A percentile compares a stretch with the other conserved stretches of the same genome.
phyloP scores from a whole-genome alignment of 2,797 vertebrate genomes.

The Rhinatrema bivittatum region DNA sequence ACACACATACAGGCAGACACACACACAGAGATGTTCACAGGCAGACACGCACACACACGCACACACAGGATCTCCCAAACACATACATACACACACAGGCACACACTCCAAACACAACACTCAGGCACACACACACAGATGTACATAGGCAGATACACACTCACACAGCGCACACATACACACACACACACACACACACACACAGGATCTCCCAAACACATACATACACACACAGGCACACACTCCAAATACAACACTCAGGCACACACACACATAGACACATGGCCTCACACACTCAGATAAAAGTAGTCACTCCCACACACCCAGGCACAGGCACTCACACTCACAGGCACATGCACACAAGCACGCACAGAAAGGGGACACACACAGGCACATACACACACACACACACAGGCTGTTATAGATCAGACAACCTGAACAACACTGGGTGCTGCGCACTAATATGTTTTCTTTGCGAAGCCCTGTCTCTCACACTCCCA shows the following conservation, averaged over 20 bases:
- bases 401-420: too few species aligned
- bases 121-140: neutral
- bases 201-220: neutral
- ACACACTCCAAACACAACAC: neutral
- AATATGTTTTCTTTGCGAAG: too few species aligned
- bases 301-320: neutral
- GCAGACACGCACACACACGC: too few species aligned
- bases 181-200: neutral
- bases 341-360: neutral
- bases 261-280: neutral
- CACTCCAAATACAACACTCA: neutral
- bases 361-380: too few species aligned
- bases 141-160: neutral
- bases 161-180: neutral
- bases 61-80: neutral
- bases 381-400: too few species aligned
- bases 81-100: neutral
- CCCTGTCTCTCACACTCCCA: too few species aligned
- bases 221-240: neutral
- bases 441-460: too few species aligned
- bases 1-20: too few species aligned
- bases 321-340: neutral
- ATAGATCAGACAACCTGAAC: too few species aligned
- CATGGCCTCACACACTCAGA: neutral
- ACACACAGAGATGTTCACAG: too few species aligned